These are phyloP conservation scores for Tribolium madens DNA, from an alignment of 1,140 invertebrate species.

Conservation along the genomic window DNA sequence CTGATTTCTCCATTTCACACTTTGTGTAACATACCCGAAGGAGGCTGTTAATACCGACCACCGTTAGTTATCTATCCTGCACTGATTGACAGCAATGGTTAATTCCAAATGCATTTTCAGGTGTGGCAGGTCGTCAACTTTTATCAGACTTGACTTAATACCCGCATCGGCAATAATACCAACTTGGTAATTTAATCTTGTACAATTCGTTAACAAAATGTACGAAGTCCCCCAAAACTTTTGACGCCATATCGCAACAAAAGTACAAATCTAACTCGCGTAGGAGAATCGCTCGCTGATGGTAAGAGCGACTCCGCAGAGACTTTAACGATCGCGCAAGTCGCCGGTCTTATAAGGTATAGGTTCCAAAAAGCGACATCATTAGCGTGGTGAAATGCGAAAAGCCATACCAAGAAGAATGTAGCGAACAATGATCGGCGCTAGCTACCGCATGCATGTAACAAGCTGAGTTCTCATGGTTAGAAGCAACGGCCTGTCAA, in stretches of 20 bases:
- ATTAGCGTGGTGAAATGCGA: slow-evolving; percentile 51
- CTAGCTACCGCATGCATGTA: slow-evolving; percentile 13
- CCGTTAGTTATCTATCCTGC: neutral
- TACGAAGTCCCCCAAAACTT: neutral
- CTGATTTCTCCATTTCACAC: neutral
- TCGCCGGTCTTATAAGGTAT: slow-evolving; percentile 50
- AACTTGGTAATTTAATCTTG: slow-evolving; percentile 16
- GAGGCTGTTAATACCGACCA: neutral
- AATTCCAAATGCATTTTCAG: slow-evolving; percentile 33
- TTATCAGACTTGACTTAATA: slow-evolving; percentile 17
- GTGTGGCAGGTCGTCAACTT: slow-evolving; percentile 30
- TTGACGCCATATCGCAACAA: neutral
- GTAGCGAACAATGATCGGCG: slow-evolving; percentile 46
- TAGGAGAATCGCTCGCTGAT: neutral
- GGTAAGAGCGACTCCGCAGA: neutral
- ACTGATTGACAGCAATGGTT: slow-evolving; percentile 35
- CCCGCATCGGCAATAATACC: slow-evolving; percentile 18
- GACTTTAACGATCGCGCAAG: slow-evolving; percentile 35
- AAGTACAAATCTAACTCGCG: neutral
- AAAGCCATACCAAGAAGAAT: slow-evolving; percentile 43
- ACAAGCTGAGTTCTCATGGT: slow-evolving; percentile 45
- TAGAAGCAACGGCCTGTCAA: slow-evolving; percentile 41
- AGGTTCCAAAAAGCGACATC: slow-evolving; percentile 55
- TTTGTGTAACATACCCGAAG: neutral
- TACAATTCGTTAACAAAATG: slow-evolving; percentile 20